These are phyloP conservation scores for Phymanthus crucifer DNA, from an alignment of 92 coral and sea anemone genomes.

Conservation along the genomic window DNA sequence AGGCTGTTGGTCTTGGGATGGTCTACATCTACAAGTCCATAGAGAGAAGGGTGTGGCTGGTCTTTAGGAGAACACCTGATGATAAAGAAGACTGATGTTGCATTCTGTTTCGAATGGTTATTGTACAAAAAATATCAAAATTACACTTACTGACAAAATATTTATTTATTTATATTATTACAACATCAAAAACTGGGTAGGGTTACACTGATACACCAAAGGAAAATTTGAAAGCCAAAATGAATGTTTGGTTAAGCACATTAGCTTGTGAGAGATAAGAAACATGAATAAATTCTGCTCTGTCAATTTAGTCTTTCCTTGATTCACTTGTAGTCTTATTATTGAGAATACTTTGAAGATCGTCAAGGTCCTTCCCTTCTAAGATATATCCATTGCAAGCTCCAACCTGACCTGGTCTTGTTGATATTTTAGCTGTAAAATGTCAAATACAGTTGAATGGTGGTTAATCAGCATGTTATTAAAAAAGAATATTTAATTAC, in stretches of 20 bases:
- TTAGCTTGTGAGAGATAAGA: not conserved
- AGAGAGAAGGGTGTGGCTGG: constrained; percentile 75
- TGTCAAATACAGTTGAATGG: not conserved
- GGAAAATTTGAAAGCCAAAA: not conserved
- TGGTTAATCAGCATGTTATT: not conserved
- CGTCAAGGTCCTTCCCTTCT: constrained; percentile 78
- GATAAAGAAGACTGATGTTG: constrained; percentile 40
- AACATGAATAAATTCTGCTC: not conserved
- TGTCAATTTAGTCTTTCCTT: not conserved
- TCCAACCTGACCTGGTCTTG: constrained; percentile 97
- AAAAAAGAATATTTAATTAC: not conserved
- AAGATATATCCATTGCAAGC: constrained; percentile 91
- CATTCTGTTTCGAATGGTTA: not conserved
- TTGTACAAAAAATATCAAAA: too few relatives aligned
- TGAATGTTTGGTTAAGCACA: not conserved
- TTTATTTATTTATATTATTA: not conserved
- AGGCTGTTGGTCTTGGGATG: constrained; percentile 84
- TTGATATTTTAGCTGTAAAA: constrained; percentile 79
- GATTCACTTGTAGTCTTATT: constrained; percentile 4
- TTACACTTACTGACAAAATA: not conserved
- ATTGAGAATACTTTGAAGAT: not conserved
- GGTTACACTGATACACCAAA: not conserved
- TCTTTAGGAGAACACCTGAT: constrained; percentile 60
- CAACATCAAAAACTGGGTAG: not conserved
- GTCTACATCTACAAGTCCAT: constrained; percentile 67